phyloP scores from a whole-genome alignment of 2,888 invertebrate genomes.

The Cataglyphis cursor region DNA sequence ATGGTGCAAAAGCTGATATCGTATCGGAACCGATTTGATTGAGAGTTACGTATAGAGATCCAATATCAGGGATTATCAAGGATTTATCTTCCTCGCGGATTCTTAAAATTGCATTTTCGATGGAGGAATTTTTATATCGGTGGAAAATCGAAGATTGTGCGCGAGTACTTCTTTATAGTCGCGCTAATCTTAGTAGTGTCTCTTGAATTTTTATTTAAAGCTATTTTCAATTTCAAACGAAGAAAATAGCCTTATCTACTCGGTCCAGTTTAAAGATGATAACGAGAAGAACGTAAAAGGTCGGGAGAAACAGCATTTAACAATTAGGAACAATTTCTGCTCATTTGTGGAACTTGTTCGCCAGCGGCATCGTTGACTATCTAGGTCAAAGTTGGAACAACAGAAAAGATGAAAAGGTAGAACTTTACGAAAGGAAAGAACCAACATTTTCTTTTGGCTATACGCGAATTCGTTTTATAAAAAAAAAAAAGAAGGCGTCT shows the following conservation, averaged over 20 bases:
- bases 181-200: constrained; percentile 4
- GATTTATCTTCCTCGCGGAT: background rate
- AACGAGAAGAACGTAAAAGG: constrained; percentile 44
- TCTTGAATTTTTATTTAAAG: constrained; percentile 26
- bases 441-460: constrained; percentile 29
- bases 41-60: constrained; percentile 6
- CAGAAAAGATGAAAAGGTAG: constrained; percentile 33
- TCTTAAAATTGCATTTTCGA: constrained; percentile 41
- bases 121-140: constrained; percentile 4
- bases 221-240: constrained; percentile 1
- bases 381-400: constrained; percentile 53
- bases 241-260: constrained; percentile 26
- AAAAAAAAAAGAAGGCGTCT: background rate
- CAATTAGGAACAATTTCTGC: constrained; percentile 64
- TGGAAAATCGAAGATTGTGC: background rate
- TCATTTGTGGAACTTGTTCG: constrained; percentile 33
- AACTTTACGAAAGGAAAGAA: constrained; percentile 37
- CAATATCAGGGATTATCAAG: constrained; percentile 22
- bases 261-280: constrained; percentile 37
- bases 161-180: background rate
- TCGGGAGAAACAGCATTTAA: constrained; percentile 63
- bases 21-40: constrained; percentile 32
- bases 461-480: constrained; percentile 23
- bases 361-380: constrained; percentile 40
- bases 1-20: constrained; percentile 32